These are phyloP conservation scores for Eupithecia vulgata DNA, from an alignment of 2,888 invertebrate genomes.

Conservation along the genomic window DNA sequence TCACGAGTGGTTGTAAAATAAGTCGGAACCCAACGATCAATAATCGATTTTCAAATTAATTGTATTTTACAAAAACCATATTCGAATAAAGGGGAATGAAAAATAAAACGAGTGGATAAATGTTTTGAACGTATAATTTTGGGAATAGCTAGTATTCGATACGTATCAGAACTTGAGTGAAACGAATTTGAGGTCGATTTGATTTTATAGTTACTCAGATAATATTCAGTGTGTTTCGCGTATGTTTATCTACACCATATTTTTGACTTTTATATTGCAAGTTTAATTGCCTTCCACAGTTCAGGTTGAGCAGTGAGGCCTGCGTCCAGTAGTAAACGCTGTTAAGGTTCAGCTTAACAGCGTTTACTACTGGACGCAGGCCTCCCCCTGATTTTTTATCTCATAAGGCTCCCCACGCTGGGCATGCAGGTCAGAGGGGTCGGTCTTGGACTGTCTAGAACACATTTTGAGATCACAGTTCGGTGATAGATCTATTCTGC, in stretches of 20 bases:
- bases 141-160: conserved; percentile 77
- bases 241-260: neutral
- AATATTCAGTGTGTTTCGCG: neutral
- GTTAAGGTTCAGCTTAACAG: too few species aligned
- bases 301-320: too few species aligned
- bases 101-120: conserved; percentile 74
- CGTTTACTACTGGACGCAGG: too few species aligned
- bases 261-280: neutral
- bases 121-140: conserved; percentile 78
- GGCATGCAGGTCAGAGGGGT: too few species aligned
- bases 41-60: conserved; percentile 46
- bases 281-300: too few species aligned
- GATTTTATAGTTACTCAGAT: conserved; percentile 34
- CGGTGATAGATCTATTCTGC: too few species aligned
- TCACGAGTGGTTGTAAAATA: neutral
- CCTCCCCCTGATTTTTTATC: too few species aligned
- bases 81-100: conserved; percentile 74
- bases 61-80: conserved; percentile 71
- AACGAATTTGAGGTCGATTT: conserved; percentile 60
- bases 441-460: too few species aligned
- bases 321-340: too few species aligned
- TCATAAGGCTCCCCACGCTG: too few species aligned
- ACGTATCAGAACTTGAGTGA: conserved; percentile 75
- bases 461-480: too few species aligned
- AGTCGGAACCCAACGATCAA: conserved; percentile 50